Conservation (phyloP, 2,113 vertebrate genomes). For the Seriola dumerili region DNA sequence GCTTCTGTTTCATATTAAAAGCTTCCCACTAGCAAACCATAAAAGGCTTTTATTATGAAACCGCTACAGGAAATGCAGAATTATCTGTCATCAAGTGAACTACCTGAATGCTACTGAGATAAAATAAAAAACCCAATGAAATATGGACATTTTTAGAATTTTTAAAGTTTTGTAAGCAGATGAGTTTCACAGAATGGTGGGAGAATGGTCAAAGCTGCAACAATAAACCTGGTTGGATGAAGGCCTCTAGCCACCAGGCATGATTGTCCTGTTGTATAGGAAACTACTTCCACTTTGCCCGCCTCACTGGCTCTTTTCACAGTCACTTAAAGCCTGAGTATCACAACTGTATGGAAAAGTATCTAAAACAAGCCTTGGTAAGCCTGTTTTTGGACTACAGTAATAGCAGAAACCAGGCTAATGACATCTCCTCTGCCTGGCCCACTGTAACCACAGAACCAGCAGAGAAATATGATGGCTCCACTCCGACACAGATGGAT, state of each 20-base stretch:
- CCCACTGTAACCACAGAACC: conserved; percentile 38
- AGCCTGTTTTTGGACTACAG: background rate
- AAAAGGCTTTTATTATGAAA: conserved; percentile 15
- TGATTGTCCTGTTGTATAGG: background rate
- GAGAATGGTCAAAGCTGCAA: background rate
- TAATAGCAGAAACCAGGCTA: conserved; percentile 18
- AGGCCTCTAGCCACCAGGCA: background rate
- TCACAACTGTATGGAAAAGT: background rate
- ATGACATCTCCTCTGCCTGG: conserved; percentile 23
- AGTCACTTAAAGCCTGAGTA: background rate
- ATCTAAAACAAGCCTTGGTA: background rate
- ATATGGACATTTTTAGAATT: background rate
- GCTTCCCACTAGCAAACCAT: background rate
- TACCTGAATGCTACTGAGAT: background rate
- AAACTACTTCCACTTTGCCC: background rate
- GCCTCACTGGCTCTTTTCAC: background rate
- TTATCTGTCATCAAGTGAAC: background rate
- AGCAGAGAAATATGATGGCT: conserved; percentile 46
- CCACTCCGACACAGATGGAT: conserved; percentile 34
- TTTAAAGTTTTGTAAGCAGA: background rate
- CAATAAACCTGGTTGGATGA: background rate
- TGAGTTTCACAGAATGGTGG: no score
- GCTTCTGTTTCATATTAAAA: background rate
- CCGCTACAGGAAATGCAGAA: conserved; percentile 13
- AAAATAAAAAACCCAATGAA: background rate